phyloP scores from a whole-genome alignment of 2,888 invertebrate species.

The Poecilus cupreus region DNA sequence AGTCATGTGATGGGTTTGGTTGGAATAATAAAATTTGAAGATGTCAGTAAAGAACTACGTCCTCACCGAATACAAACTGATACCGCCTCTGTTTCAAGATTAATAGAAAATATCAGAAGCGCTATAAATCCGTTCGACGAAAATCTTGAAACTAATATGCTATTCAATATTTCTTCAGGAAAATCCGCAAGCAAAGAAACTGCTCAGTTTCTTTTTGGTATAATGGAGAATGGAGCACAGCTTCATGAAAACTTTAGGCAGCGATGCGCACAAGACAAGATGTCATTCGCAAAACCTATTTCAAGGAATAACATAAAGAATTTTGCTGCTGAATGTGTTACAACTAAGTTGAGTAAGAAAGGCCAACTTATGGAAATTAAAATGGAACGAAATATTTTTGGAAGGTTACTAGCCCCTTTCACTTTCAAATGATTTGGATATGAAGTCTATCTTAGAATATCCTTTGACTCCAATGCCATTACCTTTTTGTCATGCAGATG shows the following conservation, averaged over 20 bases:
- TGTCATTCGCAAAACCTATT: slow-evolving; percentile 62
- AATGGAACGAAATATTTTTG: slow-evolving; percentile 61
- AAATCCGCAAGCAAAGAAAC: slow-evolving; percentile 49
- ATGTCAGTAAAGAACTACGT: slow-evolving; percentile 49
- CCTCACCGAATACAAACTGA: slow-evolving; percentile 46
- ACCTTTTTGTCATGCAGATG: slow-evolving; percentile 63
- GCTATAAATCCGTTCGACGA: slow-evolving; percentile 60
- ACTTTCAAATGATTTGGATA: slow-evolving; percentile 60
- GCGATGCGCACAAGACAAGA: slow-evolving; percentile 62
- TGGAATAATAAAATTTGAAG: slow-evolving; percentile 43
- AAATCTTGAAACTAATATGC: slow-evolving; percentile 48
- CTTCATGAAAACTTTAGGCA: slow-evolving; percentile 60
- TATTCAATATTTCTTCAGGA: slow-evolving; percentile 62
- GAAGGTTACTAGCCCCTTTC: slow-evolving; percentile 56
- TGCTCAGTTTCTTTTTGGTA: background rate
- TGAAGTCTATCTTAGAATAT: slow-evolving; percentile 63
- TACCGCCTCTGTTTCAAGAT: slow-evolving; percentile 33
- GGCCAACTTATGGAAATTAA: slow-evolving; percentile 62
- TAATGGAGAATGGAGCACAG: background rate
- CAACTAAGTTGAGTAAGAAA: slow-evolving; percentile 60
- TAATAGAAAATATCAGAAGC: slow-evolving; percentile 53
- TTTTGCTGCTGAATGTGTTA: background rate
- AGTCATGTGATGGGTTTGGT: slow-evolving; percentile 59
- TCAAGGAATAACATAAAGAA: slow-evolving; percentile 53
- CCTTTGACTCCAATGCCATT: slow-evolving; percentile 64